These are phyloP conservation scores for Dasyprocta punctata DNA, from an alignment of 2,113 vertebrate species.

Conservation along the genomic window DNA sequence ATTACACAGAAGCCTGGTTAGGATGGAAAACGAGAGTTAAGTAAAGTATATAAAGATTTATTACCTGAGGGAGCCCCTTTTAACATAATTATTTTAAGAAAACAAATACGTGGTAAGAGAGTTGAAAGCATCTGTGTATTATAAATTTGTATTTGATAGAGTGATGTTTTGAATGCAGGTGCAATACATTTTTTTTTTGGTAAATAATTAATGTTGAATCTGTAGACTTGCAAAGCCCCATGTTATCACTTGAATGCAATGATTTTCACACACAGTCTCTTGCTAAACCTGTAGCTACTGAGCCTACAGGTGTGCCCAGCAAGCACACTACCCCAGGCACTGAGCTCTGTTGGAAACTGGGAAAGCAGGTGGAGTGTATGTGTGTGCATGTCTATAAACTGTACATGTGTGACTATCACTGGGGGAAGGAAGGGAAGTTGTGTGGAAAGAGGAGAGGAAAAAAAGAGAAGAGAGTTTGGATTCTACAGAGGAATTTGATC, in stretches of 20 bases:
- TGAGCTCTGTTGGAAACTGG: background rate
- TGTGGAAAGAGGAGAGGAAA: too few relatives aligned
- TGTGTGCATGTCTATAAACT: background rate
- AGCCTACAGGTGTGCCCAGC: background rate
- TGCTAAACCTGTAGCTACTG: background rate
- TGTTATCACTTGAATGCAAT: background rate
- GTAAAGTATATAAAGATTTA: constrained; percentile 60
- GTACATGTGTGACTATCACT: too few relatives aligned
- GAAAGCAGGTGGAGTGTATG: background rate
- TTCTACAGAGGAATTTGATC: background rate
- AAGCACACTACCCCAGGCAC: too few relatives aligned
- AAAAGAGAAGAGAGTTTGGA: background rate
- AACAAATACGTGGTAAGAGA: constrained; percentile 47
- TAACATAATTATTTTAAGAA: constrained; percentile 68
- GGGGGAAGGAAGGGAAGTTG: background rate
- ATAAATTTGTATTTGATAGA: constrained; percentile 44
- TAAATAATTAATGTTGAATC: constrained; percentile 62
- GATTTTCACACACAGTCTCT: background rate
- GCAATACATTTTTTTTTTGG: constrained; percentile 12
- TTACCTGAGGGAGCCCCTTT: constrained; percentile 58
- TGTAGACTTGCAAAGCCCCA: background rate
- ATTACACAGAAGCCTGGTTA: constrained; percentile 49
- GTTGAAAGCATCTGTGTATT: constrained; percentile 24
- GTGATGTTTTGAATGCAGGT: constrained; percentile 60
- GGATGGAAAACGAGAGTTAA: constrained; percentile 38